A percentile compares a stretch with the other conserved stretches of the same genome.
Conservation (phyloP, 1,140 invertebrate genomes). For the Leptinotarsa lineolata region DNA sequence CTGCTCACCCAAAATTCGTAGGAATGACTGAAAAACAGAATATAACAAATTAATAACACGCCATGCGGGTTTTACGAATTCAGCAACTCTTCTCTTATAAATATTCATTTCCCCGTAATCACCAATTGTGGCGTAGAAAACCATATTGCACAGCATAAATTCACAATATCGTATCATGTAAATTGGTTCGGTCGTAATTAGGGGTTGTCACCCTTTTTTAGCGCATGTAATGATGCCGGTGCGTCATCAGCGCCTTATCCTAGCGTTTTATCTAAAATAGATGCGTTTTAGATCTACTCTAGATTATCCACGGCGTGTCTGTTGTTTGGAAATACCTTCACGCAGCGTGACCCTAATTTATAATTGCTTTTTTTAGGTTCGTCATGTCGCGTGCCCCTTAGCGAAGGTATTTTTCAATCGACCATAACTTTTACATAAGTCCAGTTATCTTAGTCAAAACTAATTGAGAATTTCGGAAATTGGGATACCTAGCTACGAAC, state of each 20-base stretch:
- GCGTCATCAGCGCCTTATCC: constrained; percentile 34
- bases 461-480: no score
- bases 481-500: no score
- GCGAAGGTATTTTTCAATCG: no score
- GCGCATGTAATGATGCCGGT: constrained; percentile 29
- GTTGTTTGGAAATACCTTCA: constrained; percentile 23
- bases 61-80: constrained; percentile 13
- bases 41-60: neutral
- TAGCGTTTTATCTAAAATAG: constrained; percentile 43
- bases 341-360: constrained; percentile 5
- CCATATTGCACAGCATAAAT: constrained; percentile 44
- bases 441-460: no score
- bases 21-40: no score
- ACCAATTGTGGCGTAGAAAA: constrained; percentile 31
- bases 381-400: neutral
- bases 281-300: constrained; percentile 42
- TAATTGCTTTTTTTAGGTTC: constrained; percentile 17
- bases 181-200: constrained; percentile 40
- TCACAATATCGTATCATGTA: constrained; percentile 38
- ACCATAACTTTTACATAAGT: no score
- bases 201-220: constrained; percentile 24
- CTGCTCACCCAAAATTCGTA: no score
- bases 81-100: constrained; percentile 7
- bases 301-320: constrained; percentile 31
- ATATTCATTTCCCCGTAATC: constrained; percentile 4